Conservation (phyloP, 2,797 vertebrate genomes). For the Cephalopachus bancanus region DNA sequence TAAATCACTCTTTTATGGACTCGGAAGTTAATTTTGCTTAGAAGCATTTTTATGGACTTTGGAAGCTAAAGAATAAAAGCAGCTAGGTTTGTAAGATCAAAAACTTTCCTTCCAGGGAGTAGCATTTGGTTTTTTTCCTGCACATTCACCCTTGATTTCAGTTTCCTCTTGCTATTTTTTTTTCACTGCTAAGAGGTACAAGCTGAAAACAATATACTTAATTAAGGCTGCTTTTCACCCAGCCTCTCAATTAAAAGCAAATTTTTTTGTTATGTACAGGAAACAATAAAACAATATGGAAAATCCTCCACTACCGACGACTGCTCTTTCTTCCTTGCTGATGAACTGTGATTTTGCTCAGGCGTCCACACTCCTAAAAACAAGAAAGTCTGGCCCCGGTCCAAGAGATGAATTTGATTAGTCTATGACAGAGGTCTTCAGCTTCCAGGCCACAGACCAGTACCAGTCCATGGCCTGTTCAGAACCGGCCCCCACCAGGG, state of each 20-base stretch:
- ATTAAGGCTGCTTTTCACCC: conserved; percentile 77
- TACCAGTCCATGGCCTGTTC: too few species aligned
- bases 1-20: conserved; percentile 89
- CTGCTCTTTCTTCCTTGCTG: neutral
- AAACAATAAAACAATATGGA: conserved; percentile 60
- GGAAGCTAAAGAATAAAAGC: conserved; percentile 83
- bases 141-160: conserved; percentile 62
- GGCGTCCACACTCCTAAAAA: neutral
- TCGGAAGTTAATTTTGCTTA: conserved; percentile 89
- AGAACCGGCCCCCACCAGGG: too few species aligned
- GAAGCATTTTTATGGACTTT: conserved; percentile 90
- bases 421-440: neutral
- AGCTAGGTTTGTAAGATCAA: conserved; percentile 86
- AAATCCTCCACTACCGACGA: neutral
- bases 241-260: conserved; percentile 80
- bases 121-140: conserved; percentile 66
- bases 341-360: neutral
- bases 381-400: neutral
- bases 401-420: neutral
- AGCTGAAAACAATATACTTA: conserved; percentile 72
- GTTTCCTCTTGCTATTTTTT: conserved; percentile 80
- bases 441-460: too few species aligned
- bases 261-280: conserved; percentile 77
- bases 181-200: conserved; percentile 76
- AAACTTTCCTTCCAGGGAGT: conserved; percentile 84